phyloP scores from a whole-genome alignment of 2,888 invertebrate genomes.

The Tinea semifulvella region DNA sequence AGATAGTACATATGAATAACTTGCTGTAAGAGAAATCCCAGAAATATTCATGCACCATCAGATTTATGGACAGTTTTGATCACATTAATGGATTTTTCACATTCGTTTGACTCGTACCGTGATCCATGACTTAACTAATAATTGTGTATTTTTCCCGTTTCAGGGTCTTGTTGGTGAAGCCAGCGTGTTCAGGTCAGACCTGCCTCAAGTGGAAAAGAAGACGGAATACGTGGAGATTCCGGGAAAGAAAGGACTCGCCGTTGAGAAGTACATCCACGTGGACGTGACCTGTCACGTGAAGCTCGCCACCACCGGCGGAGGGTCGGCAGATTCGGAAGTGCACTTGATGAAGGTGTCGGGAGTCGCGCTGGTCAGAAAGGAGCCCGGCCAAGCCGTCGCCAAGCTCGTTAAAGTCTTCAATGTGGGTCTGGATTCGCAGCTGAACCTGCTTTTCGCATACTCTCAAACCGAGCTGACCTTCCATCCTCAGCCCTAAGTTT shows the following conservation, averaged over 20 bases:
- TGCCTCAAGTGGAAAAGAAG: constrained; percentile 72
- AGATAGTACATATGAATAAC: no score
- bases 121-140: no score
- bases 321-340: constrained; percentile 64
- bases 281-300: constrained; percentile 75
- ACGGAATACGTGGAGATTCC: constrained; percentile 66
- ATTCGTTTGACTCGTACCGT: no score
- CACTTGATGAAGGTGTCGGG: constrained; percentile 75
- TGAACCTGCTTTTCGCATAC: constrained; percentile 71
- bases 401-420: constrained; percentile 69
- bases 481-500: constrained; percentile 61
- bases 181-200: constrained; percentile 72
- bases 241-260: constrained; percentile 52
- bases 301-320: constrained; percentile 66
- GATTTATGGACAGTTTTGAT: no score
- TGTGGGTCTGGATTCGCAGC: constrained; percentile 74
- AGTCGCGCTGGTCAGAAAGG: constrained; percentile 70
- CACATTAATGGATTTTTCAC: no score
- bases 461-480: constrained; percentile 73
- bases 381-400: constrained; percentile 62
- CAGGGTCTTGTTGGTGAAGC: constrained; percentile 70
- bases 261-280: constrained; percentile 72
- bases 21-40: no score
- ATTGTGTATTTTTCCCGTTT: no score
- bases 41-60: no score